Conservation (phyloP, 2,797 vertebrate genomes). For the Agapornis canus region DNA sequence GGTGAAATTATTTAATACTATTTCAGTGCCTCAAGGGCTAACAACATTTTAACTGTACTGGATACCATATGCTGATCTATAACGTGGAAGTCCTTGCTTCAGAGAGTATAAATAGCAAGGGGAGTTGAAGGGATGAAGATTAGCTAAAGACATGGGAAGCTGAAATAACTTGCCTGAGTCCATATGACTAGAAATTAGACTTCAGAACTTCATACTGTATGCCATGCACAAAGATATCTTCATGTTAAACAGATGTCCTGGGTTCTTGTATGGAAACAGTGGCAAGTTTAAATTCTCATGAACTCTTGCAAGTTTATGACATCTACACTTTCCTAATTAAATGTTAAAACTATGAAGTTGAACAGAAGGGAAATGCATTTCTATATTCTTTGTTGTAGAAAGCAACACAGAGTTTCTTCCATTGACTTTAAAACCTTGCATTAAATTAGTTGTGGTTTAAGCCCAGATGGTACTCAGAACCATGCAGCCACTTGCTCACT, state of each 20-base stretch:
- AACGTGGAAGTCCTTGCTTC: neutral
- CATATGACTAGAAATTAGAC: neutral
- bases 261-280: neutral
- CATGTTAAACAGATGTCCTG: neutral
- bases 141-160: neutral
- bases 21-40: neutral
- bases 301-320: neutral
- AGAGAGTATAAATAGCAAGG: neutral
- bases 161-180: neutral
- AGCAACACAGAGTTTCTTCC: neutral
- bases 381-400: neutral
- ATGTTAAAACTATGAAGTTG: slow-evolving; percentile 37
- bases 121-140: neutral
- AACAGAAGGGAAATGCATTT: neutral
- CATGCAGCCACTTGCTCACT: no score
- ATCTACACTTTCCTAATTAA: neutral
- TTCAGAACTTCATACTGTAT: neutral
- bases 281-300: neutral
- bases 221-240: neutral
- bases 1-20: neutral
- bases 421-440: neutral
- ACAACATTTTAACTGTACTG: neutral
- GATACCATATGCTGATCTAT: neutral
- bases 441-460: neutral
- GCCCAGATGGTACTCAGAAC: no score